Percentiles rank a stretch among this genome's conserved stretches.
Conservation (phyloP, 2,888 invertebrate genomes). For the Smittia aterrima region DNA sequence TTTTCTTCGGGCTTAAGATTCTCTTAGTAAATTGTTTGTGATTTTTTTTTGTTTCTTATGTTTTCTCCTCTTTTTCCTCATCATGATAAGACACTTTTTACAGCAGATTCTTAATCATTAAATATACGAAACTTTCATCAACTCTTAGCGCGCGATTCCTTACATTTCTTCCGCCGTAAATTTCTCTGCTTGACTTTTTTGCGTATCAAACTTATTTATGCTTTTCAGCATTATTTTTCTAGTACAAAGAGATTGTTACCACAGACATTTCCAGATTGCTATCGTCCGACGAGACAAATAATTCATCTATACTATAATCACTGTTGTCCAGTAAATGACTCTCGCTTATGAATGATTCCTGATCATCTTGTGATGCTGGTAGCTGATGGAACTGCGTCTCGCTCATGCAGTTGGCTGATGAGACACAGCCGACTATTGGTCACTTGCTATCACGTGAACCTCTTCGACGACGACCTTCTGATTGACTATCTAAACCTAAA, state of each 20-base stretch:
- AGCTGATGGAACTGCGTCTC: conserved; percentile 41
- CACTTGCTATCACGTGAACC: conserved; percentile 73
- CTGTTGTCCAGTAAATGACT: conserved; percentile 34
- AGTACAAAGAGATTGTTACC: conserved; percentile 42
- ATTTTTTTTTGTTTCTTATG: background rate
- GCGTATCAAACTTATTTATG: too few relatives aligned
- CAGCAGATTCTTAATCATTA: conserved; percentile 40
- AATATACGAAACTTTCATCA: background rate
- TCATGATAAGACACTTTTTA: conserved; percentile 41
- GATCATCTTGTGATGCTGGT: conserved; percentile 11
- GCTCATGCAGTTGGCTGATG: conserved; percentile 47
- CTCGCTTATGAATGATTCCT: conserved; percentile 33
- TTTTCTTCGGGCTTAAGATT: too few relatives aligned
- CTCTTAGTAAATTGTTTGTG: background rate
- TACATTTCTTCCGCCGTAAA: background rate
- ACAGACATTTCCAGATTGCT: conserved; percentile 42
- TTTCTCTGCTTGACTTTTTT: background rate
- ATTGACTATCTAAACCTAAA: conserved; percentile 48
- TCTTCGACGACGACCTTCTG: conserved; percentile 58
- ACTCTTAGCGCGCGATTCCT: background rate
- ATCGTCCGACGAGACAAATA: conserved; percentile 41
- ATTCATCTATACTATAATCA: conserved; percentile 38
- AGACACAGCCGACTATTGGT: conserved; percentile 60
- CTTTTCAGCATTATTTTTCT: conserved; percentile 3
- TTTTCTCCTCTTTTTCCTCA: conserved; percentile 8